Conservation (phyloP, 1,140 invertebrate species). For the Mylabris phalerata region DNA sequence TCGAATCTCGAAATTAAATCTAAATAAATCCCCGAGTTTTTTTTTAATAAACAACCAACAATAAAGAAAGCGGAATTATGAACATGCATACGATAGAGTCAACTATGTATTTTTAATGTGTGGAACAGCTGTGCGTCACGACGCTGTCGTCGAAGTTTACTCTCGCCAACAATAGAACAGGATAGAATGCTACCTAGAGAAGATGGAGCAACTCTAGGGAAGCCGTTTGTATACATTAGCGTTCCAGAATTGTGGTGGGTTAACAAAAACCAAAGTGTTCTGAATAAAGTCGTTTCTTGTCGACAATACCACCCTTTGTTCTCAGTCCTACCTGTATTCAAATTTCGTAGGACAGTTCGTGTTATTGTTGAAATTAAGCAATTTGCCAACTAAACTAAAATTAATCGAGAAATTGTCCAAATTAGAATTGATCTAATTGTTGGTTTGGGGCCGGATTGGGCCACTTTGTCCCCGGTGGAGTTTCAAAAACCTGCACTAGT, state of each 20-base stretch:
- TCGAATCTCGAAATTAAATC: slow-evolving; percentile 7
- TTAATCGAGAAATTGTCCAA: no score
- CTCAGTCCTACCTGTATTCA: slow-evolving; percentile 12
- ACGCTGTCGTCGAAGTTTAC: not conserved
- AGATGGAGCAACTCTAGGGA: not conserved
- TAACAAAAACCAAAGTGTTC: slow-evolving; percentile 7
- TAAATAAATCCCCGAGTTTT: no score
- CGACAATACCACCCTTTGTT: slow-evolving; percentile 5
- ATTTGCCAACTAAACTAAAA: no score
- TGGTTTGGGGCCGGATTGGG: no score
- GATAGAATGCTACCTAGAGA: not conserved
- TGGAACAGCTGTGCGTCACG: not conserved
- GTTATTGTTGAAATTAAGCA: no score
- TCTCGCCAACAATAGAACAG: not conserved
- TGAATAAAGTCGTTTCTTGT: slow-evolving; percentile 5
- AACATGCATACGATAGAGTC: not conserved
- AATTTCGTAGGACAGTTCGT: slow-evolving; percentile 12
- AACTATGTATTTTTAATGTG: not conserved
- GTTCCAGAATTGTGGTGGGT: slow-evolving; percentile 6
- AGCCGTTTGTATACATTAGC: slow-evolving; percentile 11
- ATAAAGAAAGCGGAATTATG: slow-evolving; percentile 1
- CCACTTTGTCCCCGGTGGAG: no score
- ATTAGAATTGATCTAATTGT: no score
- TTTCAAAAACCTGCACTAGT: no score
- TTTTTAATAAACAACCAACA: no score